A percentile compares a stretch with the other conserved stretches of the same genome.
Conservation (phyloP, 1,140 invertebrate species). For the Olivierus martensii region DNA sequence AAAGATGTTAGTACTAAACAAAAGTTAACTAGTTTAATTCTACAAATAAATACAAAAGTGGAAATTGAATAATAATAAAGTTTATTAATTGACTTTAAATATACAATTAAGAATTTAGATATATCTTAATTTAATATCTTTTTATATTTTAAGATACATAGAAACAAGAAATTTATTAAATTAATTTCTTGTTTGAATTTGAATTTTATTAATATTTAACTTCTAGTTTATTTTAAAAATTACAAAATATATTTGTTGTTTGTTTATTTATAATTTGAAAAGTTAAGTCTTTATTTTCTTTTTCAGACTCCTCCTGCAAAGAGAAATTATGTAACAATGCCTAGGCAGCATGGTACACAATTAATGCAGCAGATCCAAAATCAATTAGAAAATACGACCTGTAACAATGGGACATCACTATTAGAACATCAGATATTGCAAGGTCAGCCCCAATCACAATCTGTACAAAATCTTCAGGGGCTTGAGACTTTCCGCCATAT, state of each 20-base stretch:
- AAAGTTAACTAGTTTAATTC: too few species aligned
- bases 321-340: constrained; percentile 57
- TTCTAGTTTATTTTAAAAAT: background rate
- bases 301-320: constrained; percentile 51
- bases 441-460: constrained; percentile 8
- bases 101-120: too few species aligned
- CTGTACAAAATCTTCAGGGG: constrained; percentile 9
- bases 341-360: constrained; percentile 39
- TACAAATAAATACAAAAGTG: too few species aligned
- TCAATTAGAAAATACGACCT: background rate
- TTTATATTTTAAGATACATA: background rate
- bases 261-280: background rate
- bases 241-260: background rate
- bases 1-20: too few species aligned
- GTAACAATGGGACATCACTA: background rate
- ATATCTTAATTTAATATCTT: background rate
- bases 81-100: too few species aligned
- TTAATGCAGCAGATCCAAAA: constrained; percentile 14
- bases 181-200: too few species aligned
- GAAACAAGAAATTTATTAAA: constrained; percentile 6
- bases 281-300: constrained; percentile 21
- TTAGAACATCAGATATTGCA: background rate
- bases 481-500: background rate
- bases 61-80: too few species aligned
- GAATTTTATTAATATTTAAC: constrained; percentile 11